Conservation (phyloP, 2,888 invertebrate species). For the Coecobrya sp. region DNA sequence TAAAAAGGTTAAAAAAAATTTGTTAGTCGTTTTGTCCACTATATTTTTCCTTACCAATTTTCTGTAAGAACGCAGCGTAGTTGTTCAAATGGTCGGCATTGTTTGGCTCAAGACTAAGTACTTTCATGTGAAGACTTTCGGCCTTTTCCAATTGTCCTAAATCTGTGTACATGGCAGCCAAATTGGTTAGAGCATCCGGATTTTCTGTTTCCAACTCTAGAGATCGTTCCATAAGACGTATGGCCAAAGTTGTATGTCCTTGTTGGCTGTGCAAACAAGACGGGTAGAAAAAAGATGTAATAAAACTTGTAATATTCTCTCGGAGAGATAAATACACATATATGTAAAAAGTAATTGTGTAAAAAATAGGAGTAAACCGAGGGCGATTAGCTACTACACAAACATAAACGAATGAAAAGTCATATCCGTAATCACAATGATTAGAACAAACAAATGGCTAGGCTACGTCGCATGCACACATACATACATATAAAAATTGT, state of each 20-base stretch:
- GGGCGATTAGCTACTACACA: conserved; percentile 40
- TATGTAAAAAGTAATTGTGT: conserved; percentile 38
- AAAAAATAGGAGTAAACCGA: conserved; percentile 33
- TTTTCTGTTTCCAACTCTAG: conserved; percentile 85
- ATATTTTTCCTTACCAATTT: conserved; percentile 87
- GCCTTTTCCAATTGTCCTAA: conserved; percentile 84
- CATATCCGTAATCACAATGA: conserved; percentile 59
- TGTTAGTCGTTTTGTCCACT: background rate
- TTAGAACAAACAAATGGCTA: conserved; percentile 38
- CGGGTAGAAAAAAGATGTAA: background rate
- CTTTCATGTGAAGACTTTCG: conserved; percentile 84
- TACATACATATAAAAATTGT: conserved; percentile 1
- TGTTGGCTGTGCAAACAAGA: conserved; percentile 83
- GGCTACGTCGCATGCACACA: background rate
- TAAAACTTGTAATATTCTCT: conserved; percentile 39
- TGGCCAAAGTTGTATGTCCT: conserved; percentile 85
- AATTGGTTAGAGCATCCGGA: conserved; percentile 86
- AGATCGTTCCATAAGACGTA: conserved; percentile 86
- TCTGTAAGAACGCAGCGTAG: conserved; percentile 92
- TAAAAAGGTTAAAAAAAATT: conserved; percentile 29
- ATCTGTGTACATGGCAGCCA: conserved; percentile 86
- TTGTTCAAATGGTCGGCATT: conserved; percentile 92
- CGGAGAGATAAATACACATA: background rate
- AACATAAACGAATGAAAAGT: conserved; percentile 33
- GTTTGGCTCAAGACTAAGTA: conserved; percentile 89